Evolutionary conservation across 2,797 vertebrate genomes (phyloP).

Genomic region (Streptopelia turtur): DNA sequence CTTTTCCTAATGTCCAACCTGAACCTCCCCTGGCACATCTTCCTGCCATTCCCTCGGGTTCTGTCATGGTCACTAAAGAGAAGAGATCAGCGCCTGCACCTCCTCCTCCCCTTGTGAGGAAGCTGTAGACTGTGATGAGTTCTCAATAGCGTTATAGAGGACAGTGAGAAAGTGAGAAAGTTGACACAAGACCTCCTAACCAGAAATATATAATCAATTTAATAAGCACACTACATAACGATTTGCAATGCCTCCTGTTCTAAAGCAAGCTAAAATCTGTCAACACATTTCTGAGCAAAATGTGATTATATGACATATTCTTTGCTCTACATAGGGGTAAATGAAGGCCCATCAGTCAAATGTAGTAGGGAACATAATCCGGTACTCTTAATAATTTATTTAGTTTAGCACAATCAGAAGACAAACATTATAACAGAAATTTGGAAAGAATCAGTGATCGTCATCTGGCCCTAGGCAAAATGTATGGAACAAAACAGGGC

Average conservation of each 20-base stretch:
- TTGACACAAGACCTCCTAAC: neutral
- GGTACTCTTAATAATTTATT: slow-evolving; percentile 17
- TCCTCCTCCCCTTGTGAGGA: too few relatives aligned
- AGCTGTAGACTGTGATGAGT: too few relatives aligned
- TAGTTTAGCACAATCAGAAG: neutral
- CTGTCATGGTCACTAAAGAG: too few relatives aligned
- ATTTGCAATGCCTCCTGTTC: neutral
- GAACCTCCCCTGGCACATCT: too few relatives aligned
- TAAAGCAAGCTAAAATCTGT: neutral
- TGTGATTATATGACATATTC: neutral
- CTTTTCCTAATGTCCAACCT: too few relatives aligned
- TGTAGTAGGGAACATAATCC: neutral
- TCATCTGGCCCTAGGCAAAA: neutral
- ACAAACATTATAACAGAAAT: neutral
- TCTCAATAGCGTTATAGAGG: neutral
- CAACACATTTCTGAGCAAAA: neutral
- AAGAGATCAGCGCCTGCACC: too few relatives aligned
- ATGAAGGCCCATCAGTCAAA: neutral
- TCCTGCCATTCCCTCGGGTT: too few relatives aligned
- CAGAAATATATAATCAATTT: neutral
- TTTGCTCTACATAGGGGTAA: neutral
- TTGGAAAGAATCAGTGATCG: neutral
- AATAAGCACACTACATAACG: neutral
- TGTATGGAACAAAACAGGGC: neutral
- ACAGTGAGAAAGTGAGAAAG: neutral